phyloP scores from a whole-genome alignment of 2,888 invertebrate genomes.

The Dasypolia templi region DNA sequence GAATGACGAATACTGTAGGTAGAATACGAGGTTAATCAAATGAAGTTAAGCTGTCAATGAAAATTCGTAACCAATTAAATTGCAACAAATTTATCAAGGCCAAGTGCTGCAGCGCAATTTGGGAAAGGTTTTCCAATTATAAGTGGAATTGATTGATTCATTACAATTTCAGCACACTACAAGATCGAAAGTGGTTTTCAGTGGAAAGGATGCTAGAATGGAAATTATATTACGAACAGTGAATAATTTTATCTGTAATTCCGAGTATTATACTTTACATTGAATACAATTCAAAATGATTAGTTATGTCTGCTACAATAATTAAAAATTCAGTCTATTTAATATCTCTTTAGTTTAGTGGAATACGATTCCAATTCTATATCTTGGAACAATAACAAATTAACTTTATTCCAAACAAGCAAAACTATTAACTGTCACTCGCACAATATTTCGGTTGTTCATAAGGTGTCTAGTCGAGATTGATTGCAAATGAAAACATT shows the following conservation, averaged over 20 bases:
- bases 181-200: conserved; percentile 12
- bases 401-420: not conserved
- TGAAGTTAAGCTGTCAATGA: not conserved
- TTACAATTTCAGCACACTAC: conserved; percentile 36
- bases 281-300: not conserved
- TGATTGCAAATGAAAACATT: conserved; percentile 5
- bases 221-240: not conserved
- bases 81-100: conserved; percentile 40
- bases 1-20: not conserved
- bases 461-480: conserved; percentile 1
- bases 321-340: not conserved
- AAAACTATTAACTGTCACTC: not conserved
- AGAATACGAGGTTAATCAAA: not conserved
- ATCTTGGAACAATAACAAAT: not conserved
- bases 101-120: conserved; percentile 38
- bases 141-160: conserved; percentile 43
- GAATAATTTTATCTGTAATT: not conserved
- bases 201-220: not conserved
- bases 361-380: not conserved
- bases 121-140: conserved; percentile 19
- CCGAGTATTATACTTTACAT: not conserved
- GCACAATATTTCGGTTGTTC: not conserved
- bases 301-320: not conserved
- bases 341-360: not conserved
- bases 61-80: conserved; percentile 54